Evolutionary conservation across 2,113 vertebrate species (phyloP).

Genomic region (Hemiscyllium ocellatum): DNA sequence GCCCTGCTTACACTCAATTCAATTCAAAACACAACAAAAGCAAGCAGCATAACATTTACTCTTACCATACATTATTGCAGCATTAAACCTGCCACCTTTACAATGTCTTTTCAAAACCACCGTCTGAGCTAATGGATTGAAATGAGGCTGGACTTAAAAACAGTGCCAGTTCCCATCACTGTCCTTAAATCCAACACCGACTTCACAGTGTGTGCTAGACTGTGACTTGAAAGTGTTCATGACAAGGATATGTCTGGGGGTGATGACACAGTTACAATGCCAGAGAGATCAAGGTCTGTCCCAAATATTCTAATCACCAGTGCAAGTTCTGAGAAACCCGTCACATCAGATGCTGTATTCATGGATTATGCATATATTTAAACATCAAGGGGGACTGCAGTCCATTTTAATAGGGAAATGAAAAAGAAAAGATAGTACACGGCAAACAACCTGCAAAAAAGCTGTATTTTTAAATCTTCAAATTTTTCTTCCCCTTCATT

Average conservation of each 20-base stretch:
- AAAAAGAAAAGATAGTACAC: not conserved
- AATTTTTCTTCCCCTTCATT: not conserved
- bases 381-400: not conserved
- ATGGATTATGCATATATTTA: not conserved
- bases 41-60: not conserved
- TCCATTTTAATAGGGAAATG: not conserved
- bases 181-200: not conserved
- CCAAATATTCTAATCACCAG: not conserved
- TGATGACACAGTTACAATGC: not conserved
- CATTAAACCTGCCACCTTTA: not conserved
- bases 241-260: not conserved
- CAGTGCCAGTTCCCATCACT: not conserved
- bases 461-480: not conserved
- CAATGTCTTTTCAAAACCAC: slow-evolving; percentile 32
- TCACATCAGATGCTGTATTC: not conserved
- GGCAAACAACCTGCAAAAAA: not conserved
- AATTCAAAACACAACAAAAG: slow-evolving; percentile 19
- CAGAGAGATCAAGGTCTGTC: not conserved
- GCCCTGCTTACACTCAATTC: not conserved
- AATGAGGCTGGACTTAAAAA: slow-evolving; percentile 7
- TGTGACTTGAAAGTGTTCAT: not conserved
- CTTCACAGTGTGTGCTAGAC: not conserved
- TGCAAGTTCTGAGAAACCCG: not conserved
- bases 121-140: not conserved
- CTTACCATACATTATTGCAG: not conserved